Evolutionary conservation across 2,888 invertebrate species (phyloP).

Genomic region (Habroteleia sp.): DNA sequence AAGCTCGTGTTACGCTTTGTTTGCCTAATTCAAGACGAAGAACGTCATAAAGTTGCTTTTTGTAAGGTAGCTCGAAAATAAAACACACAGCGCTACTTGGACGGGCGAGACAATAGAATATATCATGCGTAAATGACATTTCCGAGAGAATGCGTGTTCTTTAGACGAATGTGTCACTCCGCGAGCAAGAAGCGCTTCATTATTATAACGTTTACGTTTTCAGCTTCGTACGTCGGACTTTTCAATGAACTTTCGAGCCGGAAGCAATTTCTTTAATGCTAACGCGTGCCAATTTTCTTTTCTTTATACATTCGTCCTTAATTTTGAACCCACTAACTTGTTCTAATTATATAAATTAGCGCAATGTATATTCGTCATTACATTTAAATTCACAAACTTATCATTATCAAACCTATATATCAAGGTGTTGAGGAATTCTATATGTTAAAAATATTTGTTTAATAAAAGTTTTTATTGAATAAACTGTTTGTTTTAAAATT

Average conservation of each 20-base stretch:
- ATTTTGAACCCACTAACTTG: slow-evolving; percentile 28
- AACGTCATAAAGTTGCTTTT: slow-evolving; percentile 24
- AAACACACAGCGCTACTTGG: slow-evolving; percentile 31
- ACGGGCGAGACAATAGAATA: slow-evolving; percentile 32
- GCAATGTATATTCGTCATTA: too few species aligned
- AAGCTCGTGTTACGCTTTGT: slow-evolving; percentile 27
- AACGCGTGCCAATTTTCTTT: slow-evolving; percentile 36
- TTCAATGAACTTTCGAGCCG: slow-evolving; percentile 43
- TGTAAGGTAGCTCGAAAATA: slow-evolving; percentile 31
- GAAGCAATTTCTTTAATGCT: slow-evolving; percentile 46
- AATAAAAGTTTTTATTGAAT: too few species aligned
- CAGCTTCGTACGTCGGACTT: slow-evolving; percentile 32
- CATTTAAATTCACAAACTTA: slow-evolving; percentile 42
- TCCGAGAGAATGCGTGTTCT: slow-evolving; percentile 28
- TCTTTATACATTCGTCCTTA: slow-evolving; percentile 37
- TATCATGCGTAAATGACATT: slow-evolving; percentile 53
- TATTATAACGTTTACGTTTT: slow-evolving; percentile 26
- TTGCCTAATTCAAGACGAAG: slow-evolving; percentile 32
- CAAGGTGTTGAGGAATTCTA: too few species aligned
- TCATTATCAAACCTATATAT: too few species aligned
- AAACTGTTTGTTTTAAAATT: too few species aligned
- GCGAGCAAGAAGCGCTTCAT: slow-evolving; percentile 32
- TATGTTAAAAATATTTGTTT: too few species aligned
- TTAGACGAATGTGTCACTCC: slow-evolving; percentile 22
- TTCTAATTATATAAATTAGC: slow-evolving; percentile 42